These are phyloP conservation scores for Lepus europaeus DNA, from an alignment of 2,113 vertebrate species.

Conservation along the genomic window DNA sequence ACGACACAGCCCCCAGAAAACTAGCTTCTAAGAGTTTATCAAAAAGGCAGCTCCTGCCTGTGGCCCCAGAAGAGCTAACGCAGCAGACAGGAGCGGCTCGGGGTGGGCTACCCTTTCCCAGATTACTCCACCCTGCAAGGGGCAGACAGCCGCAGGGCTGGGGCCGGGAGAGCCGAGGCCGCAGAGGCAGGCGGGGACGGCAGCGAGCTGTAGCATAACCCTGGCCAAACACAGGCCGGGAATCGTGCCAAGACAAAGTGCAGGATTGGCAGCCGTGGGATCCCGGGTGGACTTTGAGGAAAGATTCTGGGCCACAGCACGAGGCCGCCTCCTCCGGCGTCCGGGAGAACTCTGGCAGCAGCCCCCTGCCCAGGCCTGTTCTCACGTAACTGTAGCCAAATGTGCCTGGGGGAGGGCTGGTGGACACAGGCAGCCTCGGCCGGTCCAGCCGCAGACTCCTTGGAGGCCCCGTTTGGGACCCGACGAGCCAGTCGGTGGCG, in stretches of 20 bases:
- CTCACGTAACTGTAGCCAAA: slow-evolving; percentile 74
- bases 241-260: slow-evolving; percentile 70
- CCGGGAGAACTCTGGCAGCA: slow-evolving; percentile 72
- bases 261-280: background rate
- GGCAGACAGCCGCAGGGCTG: background rate
- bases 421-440: background rate
- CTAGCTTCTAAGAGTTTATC: too few relatives aligned
- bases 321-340: slow-evolving; percentile 37
- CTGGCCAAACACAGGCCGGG: slow-evolving; percentile 47
- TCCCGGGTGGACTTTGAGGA: slow-evolving; percentile 64
- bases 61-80: background rate
- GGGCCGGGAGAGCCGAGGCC: background rate
- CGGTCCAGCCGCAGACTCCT: slow-evolving; percentile 43
- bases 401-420: slow-evolving; percentile 45
- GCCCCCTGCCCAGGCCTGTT: slow-evolving; percentile 47
- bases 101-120: background rate
- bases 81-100: background rate
- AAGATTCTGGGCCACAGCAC: slow-evolving; percentile 66
- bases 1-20: too few relatives aligned
- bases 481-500: slow-evolving; percentile 62
- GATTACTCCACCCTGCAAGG: slow-evolving; percentile 1
- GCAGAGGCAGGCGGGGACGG: background rate
- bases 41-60: background rate
- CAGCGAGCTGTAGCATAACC: background rate
- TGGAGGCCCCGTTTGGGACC: slow-evolving; percentile 51